Evolutionary conservation across 2,113 vertebrate species (phyloP).

Genomic region (Pluvialis apricaria): DNA sequence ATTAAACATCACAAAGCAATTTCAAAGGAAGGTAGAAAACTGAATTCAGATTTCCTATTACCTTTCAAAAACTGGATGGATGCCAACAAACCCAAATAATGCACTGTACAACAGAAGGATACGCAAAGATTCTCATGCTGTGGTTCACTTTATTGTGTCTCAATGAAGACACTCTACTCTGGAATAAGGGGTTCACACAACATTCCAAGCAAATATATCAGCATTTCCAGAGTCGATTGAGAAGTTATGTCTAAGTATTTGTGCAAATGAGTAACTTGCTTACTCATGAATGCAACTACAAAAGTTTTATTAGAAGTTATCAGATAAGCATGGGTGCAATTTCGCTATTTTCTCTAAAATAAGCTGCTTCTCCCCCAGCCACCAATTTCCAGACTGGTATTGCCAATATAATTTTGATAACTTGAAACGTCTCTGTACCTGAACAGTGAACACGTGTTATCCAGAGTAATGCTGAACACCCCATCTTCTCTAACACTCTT

Average conservation of each 20-base stretch:
- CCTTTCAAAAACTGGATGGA: background rate
- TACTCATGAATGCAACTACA: background rate
- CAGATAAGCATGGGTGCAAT: background rate
- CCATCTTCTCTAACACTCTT: conserved; percentile 95
- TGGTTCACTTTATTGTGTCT: no score
- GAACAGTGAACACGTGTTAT: conserved; percentile 94
- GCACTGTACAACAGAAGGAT: background rate
- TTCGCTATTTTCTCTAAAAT: background rate
- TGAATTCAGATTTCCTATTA: background rate
- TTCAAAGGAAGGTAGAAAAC: background rate
- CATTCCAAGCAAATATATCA: background rate
- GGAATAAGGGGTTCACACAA: background rate
- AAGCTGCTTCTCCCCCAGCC: background rate
- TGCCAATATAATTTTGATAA: fast-evolving
- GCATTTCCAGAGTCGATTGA: background rate
- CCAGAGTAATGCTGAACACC: conserved; percentile 90
- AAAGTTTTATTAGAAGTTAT: background rate
- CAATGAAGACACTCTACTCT: background rate
- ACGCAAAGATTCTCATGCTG: background rate
- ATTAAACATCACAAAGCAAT: background rate
- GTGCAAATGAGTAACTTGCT: background rate
- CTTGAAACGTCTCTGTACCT: conserved; percentile 71
- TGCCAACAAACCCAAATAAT: background rate
- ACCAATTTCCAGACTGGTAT: background rate
- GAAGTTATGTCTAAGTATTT: background rate